Percentiles rank a stretch among this genome's conserved stretches.
Evolutionary conservation across 2,888 invertebrate genomes (phyloP).

Genomic region (Dicyrtoma fusca): DNA sequence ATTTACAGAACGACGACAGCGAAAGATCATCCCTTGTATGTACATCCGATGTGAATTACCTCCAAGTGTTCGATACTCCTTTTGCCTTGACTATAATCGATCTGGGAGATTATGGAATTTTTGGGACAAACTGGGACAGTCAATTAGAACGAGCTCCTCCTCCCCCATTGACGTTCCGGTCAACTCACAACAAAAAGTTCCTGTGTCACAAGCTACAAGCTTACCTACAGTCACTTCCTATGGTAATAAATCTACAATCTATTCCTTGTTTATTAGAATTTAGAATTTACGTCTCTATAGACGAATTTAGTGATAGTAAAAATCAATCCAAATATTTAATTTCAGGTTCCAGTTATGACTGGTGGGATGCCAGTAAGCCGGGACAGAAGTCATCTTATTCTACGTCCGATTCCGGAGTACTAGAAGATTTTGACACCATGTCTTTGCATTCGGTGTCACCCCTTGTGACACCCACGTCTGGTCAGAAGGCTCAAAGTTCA

Average conservation of each 20-base stretch:
- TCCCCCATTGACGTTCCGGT: neutral
- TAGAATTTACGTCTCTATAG: neutral
- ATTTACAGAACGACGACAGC: slow-evolving; percentile 63
- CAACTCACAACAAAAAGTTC: neutral
- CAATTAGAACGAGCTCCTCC: slow-evolving; percentile 59
- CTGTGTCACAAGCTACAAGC: neutral
- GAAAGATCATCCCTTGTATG: slow-evolving; percentile 74
- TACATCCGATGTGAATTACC: slow-evolving; percentile 71
- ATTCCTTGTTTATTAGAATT: neutral
- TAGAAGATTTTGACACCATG: slow-evolving; percentile 44
- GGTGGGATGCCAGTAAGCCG: slow-evolving; percentile 47
- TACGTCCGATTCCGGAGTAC: slow-evolving; percentile 9
- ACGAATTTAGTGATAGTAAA: neutral
- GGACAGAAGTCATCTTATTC: slow-evolving; percentile 19
- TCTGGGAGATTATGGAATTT: slow-evolving; percentile 67
- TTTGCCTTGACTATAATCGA: slow-evolving; percentile 67
- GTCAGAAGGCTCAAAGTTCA: too few relatives aligned
- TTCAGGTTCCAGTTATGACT: slow-evolving; percentile 25
- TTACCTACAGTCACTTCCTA: neutral
- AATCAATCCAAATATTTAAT: neutral
- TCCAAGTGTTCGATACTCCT: slow-evolving; percentile 68
- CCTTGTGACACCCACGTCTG: slow-evolving; percentile 25
- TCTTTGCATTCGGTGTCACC: slow-evolving; percentile 47
- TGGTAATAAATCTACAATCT: slow-evolving; percentile 10
- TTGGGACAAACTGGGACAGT: slow-evolving; percentile 70